These are phyloP conservation scores for Timema cristinae DNA, from an alignment of 2,888 invertebrate species.

Conservation along the genomic window DNA sequence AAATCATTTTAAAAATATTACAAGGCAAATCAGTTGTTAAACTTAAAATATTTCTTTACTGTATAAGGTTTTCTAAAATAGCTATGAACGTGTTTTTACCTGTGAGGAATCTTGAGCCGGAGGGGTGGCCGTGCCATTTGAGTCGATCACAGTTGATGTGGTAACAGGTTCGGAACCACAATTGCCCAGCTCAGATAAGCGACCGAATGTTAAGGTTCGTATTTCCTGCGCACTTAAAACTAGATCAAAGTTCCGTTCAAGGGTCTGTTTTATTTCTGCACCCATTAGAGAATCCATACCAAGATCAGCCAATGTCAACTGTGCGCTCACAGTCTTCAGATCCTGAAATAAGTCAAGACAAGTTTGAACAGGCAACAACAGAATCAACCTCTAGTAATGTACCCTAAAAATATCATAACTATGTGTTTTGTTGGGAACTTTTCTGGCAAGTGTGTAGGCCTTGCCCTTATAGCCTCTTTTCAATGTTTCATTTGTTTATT, in stretches of 20 bases:
- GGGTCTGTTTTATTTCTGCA: slow-evolving; percentile 94
- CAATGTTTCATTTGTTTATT: no score
- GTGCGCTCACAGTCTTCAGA: slow-evolving; percentile 67
- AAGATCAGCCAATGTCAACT: slow-evolving; percentile 82
- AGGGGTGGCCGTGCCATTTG: not conserved
- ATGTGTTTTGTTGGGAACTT: no score
- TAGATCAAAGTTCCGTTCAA: slow-evolving; percentile 89
- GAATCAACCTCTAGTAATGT: no score
- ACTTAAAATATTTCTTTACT: no score
- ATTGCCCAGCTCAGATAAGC: slow-evolving; percentile 58
- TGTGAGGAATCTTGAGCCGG: slow-evolving; percentile 22
- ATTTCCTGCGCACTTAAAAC: slow-evolving; percentile 89
- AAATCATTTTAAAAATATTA: no score
- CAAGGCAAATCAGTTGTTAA: no score
- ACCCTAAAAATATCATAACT: no score
- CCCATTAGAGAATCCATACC: slow-evolving; percentile 99
- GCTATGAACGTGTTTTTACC: not conserved
- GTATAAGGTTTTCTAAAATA: no score
- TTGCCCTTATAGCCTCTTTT: no score
- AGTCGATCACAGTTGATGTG: no score
- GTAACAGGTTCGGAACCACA: slow-evolving; percentile 29
- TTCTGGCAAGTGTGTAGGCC: no score
- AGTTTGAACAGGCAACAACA: no score
- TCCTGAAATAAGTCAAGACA: slow-evolving; percentile 56
- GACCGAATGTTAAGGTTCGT: slow-evolving; percentile 73